Evolutionary conservation across 2,113 vertebrate genomes (phyloP), one percentile per base, ranked within the genome.

Genomic region (Leucopsar rothschildi): DNA sequence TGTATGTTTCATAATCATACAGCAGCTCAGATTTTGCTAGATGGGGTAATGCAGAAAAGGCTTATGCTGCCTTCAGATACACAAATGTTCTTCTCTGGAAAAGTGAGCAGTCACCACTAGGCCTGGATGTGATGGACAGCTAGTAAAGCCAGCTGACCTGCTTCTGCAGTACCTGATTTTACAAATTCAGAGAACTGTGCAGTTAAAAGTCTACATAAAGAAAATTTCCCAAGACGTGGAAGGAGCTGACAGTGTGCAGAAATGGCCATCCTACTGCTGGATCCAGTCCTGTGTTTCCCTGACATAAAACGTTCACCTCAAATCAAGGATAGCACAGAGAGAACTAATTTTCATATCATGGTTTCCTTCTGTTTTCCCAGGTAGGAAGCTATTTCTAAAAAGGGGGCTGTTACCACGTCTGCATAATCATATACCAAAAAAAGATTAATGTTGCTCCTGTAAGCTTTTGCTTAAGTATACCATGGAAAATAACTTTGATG

Each of bases 401-500:
- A 85, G 14, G 22, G 27, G 52, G 53, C 33, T 85, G 66, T 82
- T 89, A 80, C 60, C 44, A 73, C 1, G 17, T 70, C 85, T 13
- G 52, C 53, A 47, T 93, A 94, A 95, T 81, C 72, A 84, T 77
- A 84, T n/a, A 69, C 69, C 39, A 90, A 83, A 93, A 92, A 82
- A 92, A 93, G 61, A 86, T 71, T 82, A 84, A 66, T 63, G 55
- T 49, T 93, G 81, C 57, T 96, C 71, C 85, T 91, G 85, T 90
- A 94, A 95, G 88, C 85, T 86, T 89, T 86, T 88, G 27, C 81
- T 95, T 93, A 92, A 94, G 91, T 84, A 86, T 64, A 91, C 72
- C 90, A 80, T 80, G 82, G 90, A 94, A 96, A 95, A 94, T 69
- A 95, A 91, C 79, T 93, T 60, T 82, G 88, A 96, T 95, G 86